Evolutionary conservation across 2,888 invertebrate genomes (phyloP).

Genomic region (Morinoia aosen): DNA sequence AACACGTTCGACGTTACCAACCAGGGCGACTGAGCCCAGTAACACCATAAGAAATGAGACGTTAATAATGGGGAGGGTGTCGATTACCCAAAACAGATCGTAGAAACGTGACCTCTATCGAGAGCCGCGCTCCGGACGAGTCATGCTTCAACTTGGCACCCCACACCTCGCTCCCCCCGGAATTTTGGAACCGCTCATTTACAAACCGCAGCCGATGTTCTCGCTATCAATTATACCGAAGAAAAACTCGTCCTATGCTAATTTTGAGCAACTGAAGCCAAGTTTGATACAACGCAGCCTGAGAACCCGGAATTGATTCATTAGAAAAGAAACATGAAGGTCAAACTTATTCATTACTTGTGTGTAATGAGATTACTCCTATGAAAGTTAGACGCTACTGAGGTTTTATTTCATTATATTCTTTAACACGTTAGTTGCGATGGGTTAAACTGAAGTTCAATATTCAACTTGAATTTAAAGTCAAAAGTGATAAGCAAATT

Average conservation of each 20-base stretch:
- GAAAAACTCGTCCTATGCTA: background rate
- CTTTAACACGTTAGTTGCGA: too few relatives aligned
- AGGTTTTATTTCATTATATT: background rate
- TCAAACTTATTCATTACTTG: background rate
- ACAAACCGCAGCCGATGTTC: background rate
- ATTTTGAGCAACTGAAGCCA: background rate
- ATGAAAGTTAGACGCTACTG: background rate
- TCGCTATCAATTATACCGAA: background rate
- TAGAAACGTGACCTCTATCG: background rate
- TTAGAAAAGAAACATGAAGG: background rate
- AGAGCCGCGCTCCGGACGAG: background rate
- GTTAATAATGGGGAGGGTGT: slow-evolving; percentile 10
- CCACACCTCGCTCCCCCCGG: background rate
- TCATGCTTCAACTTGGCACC: background rate
- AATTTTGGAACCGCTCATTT: background rate
- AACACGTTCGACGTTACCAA: background rate
- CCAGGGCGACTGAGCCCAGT: background rate
- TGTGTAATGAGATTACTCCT: background rate
- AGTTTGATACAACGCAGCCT: background rate
- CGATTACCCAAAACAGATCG: slow-evolving; percentile 12
- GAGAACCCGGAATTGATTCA: background rate
- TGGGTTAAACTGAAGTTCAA: too few relatives aligned
- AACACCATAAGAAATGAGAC: background rate
- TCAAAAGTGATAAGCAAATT: too few relatives aligned
- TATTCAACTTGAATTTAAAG: too few relatives aligned